Evolutionary conservation across 2,888 invertebrate species (phyloP), one percentile per base, ranked within the genome.

Genomic region (Meloe dianella): DNA sequence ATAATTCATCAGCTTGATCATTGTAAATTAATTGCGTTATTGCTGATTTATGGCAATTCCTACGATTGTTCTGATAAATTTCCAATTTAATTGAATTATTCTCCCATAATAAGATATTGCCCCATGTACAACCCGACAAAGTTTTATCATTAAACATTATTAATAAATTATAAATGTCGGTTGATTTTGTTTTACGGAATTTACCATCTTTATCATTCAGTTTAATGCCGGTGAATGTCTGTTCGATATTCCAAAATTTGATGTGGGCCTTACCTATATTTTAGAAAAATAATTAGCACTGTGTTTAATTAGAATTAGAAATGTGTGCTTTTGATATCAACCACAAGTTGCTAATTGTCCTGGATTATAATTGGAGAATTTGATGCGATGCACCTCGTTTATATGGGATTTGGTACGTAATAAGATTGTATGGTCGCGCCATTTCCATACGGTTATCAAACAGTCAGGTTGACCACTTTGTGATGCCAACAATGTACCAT

Each of bases 241-340:
- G 82, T 0, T 92, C 91, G 92, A 96, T 96, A 86, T 94, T 96
- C 96, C 96, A 97, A 84, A 95, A 95, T 82, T 95, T 95, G 30
- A 93, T 91, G 77, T 95, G 94, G 20, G 90, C 90, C 1, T 90
- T 82, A 10, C 91, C 91, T 89, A n/a, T n/a, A n/a, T 27, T 67
- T 24, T 12, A 9, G 2, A n/a, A 17, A 7, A 10, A 9, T 22
- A n/a, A n/a, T n/a, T n/a, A n/a, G n/a, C n/a, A n/a, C n/a, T n/a
- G n/a, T n/a, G n/a, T n/a, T n/a, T n/a, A n/a, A n/a, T n/a, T n/a
- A n/a, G n/a, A n/a, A n/a, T n/a, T n/a, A n/a, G n/a, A n/a, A n/a
- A n/a, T n/a, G n/a, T n/a, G n/a, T n/a, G n/a, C n/a, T n/a, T n/a
- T n/a, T n/a, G n/a, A n/a, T n/a, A n/a, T 72, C 69, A 83, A 87